Conservation (phyloP, 2,888 invertebrate genomes). For the Pollenia labialis region DNA sequence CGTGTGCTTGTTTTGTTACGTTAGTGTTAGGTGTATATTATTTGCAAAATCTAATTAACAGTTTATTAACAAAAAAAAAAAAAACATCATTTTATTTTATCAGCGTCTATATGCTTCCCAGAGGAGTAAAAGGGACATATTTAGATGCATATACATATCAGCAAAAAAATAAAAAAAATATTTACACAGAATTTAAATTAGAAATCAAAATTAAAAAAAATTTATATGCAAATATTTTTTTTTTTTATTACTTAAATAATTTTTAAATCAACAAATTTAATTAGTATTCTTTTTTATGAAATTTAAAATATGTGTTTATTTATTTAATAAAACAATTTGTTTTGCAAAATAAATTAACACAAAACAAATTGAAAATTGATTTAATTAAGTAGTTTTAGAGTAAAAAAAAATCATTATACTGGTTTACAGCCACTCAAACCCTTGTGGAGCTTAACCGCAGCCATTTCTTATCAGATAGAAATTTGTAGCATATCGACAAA, state of each 20-base stretch:
- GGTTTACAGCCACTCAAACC: too few species aligned
- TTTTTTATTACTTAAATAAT: constrained; percentile 10
- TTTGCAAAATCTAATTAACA: constrained; percentile 67
- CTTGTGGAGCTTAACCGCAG: too few species aligned
- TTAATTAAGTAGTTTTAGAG: constrained; percentile 11
- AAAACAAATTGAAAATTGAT: constrained; percentile 19
- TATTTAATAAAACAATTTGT: constrained; percentile 40
- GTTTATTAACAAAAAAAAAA: constrained; percentile 58
- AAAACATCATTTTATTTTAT: too few species aligned
- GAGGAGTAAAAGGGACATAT: constrained; percentile 2
- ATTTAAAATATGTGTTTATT: background rate
- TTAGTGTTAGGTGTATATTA: constrained; percentile 14
- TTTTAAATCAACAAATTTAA: constrained; percentile 34
- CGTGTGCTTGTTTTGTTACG: background rate
- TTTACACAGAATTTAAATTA: constrained; percentile 32
- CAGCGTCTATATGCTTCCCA: too few species aligned
- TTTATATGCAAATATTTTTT: constrained; percentile 25
- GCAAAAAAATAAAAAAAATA: constrained; percentile 26
- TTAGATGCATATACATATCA: constrained; percentile 4
- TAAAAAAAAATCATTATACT: background rate
- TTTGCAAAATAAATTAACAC: constrained; percentile 16
- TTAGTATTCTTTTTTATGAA: constrained; percentile 12
- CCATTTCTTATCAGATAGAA: too few species aligned
- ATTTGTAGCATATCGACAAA: too few species aligned
- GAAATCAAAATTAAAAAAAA: constrained; percentile 27